phyloP scores from a whole-genome alignment of 1,140 invertebrate species.

The Teleogryllus occipitalis region DNA sequence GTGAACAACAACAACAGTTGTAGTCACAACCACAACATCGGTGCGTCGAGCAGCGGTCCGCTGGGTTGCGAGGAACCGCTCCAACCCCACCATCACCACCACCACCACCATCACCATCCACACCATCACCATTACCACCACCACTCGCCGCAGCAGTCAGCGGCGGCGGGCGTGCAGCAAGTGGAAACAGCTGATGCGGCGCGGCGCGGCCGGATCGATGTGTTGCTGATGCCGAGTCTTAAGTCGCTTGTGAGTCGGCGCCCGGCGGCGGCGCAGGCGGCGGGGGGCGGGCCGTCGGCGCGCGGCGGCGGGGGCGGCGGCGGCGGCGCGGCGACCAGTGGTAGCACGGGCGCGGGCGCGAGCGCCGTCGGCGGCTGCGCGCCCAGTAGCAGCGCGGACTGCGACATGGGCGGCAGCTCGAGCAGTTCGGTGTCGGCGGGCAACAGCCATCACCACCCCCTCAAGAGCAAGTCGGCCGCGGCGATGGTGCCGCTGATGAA shows the following conservation, averaged over 20 bases:
- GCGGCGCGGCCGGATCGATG: slow-evolving; percentile 12
- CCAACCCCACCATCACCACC: no score
- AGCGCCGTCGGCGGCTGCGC: slow-evolving; percentile 16
- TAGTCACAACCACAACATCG: no score
- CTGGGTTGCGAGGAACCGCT: no score
- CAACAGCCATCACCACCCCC: not conserved
- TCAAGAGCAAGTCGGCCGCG: not conserved
- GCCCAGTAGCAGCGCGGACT: not conserved
- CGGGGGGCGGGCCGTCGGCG: not conserved
- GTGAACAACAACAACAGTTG: no score
- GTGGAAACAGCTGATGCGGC: slow-evolving; percentile 7
- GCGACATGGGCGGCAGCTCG: slow-evolving; percentile 17
- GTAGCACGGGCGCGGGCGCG: not conserved
- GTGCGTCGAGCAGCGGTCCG: no score
- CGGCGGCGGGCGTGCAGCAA: not conserved
- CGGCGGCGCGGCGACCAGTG: not conserved
- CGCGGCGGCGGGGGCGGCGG: not conserved
- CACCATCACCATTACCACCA: no score
- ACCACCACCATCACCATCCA: no score
- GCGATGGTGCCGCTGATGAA: slow-evolving; percentile 13
- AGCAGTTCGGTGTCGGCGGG: slow-evolving; percentile 9
- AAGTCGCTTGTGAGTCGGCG: slow-evolving; percentile 18
- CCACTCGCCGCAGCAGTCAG: not conserved
- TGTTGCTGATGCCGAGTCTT: slow-evolving; percentile 20
- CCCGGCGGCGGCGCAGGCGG: slow-evolving; percentile 2